These are phyloP conservation scores for Lottia gigantea DNA, from an alignment of 2,888 invertebrate species.

Conservation along the genomic window DNA sequence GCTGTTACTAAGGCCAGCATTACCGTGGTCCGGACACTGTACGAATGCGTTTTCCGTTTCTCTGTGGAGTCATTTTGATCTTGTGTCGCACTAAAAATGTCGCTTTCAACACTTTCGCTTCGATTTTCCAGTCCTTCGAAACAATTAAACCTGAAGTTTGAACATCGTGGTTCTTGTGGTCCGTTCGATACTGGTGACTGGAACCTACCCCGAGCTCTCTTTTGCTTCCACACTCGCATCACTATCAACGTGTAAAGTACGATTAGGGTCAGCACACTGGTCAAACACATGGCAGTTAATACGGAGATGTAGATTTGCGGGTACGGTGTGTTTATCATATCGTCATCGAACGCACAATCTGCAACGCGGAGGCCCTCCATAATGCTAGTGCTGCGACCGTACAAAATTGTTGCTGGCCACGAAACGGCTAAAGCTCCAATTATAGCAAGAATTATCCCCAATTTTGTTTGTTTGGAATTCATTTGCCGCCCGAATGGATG, in stretches of 20 bases:
- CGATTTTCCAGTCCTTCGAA: neutral
- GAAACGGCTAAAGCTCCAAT: conserved; percentile 32
- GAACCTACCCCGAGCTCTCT: neutral
- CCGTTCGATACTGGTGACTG: conserved; percentile 1
- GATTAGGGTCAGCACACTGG: conserved; percentile 27
- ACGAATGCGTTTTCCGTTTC: conserved; percentile 16
- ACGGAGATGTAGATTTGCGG: conserved; percentile 18
- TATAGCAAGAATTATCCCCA: conserved; percentile 27
- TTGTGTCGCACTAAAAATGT: neutral
- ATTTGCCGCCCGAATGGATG: conserved; percentile 37
- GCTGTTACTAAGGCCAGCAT: conserved; percentile 46
- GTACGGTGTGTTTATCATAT: conserved; percentile 12
- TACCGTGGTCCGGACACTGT: conserved; percentile 38
- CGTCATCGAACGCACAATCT: conserved; percentile 22
- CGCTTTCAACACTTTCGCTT: neutral
- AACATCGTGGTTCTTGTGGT: neutral
- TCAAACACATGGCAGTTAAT: conserved; percentile 20
- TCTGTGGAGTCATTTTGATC: neutral
- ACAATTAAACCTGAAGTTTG: neutral
- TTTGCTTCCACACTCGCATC: conserved; percentile 18
- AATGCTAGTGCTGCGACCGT: conserved; percentile 31
- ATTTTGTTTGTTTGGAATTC: conserved; percentile 32
- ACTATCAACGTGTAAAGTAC: conserved; percentile 30
- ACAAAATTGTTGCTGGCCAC: conserved; percentile 34
- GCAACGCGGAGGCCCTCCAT: conserved; percentile 16